Evolutionary conservation across 2,888 invertebrate species (phyloP).

Genomic region (Melangyna quadrimaculata): DNA sequence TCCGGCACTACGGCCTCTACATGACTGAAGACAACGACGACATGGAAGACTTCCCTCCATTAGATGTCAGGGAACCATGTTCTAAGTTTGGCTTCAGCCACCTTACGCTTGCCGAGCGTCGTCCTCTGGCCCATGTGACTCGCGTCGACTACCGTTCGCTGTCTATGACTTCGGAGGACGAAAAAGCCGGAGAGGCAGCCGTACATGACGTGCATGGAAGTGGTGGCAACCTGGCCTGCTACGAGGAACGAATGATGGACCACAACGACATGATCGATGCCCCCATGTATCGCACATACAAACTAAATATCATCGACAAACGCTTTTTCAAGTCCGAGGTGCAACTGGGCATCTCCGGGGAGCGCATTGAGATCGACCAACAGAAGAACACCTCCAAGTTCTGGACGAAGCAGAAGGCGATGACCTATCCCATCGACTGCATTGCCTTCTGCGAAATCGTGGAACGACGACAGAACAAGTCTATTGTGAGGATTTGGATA

Average conservation of each 20-base stretch:
- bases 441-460: conserved; percentile 93
- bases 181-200: conserved; percentile 77
- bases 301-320: conserved; percentile 89
- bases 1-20: conserved; percentile 91
- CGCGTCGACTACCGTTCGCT: conserved; percentile 78
- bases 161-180: conserved; percentile 81
- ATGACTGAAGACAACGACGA: conserved; percentile 97
- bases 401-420: conserved; percentile 88
- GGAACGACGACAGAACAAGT: conserved; percentile 88
- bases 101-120: conserved; percentile 91
- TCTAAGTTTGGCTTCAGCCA: conserved; percentile 96
- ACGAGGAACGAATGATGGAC: conserved; percentile 86
- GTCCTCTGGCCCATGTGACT: conserved; percentile 77
- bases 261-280: conserved; percentile 92
- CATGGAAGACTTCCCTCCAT: conserved; percentile 93
- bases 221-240: conserved; percentile 77
- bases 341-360: conserved; percentile 92
- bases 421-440: conserved; percentile 92
- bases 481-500: conserved; percentile 87
- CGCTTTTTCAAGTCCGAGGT: conserved; percentile 91
- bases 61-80: conserved; percentile 93
- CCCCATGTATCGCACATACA: conserved; percentile 91
- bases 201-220: conserved; percentile 79
- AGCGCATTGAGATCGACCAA: conserved; percentile 94
- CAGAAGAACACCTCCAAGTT: conserved; percentile 85